Evolutionary conservation across 2,888 invertebrate genomes (phyloP).

Genomic region (Spatulosminthurus flaviceps): DNA sequence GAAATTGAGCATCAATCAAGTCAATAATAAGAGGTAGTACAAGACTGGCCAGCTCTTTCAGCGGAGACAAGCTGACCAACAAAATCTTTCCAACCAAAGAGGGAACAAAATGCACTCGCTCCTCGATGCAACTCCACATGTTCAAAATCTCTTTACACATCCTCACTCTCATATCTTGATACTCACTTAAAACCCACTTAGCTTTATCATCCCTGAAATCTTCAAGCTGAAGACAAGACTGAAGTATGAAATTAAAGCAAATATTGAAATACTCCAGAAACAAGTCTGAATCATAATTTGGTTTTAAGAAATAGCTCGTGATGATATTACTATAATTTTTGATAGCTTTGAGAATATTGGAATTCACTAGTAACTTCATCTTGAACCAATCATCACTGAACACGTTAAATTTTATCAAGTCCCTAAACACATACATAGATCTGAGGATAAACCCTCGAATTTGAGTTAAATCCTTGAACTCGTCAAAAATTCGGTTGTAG

Average conservation of each 20-base stretch:
- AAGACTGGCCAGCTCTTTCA: slow-evolving; percentile 15
- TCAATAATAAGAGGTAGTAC: slow-evolving; percentile 73
- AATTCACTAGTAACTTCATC: slow-evolving; percentile 87
- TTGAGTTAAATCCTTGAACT: slow-evolving; percentile 75
- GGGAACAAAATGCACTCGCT: slow-evolving; percentile 81
- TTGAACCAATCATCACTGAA: slow-evolving; percentile 92
- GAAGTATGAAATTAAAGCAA: slow-evolving; percentile 82
- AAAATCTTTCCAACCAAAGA: slow-evolving; percentile 93
- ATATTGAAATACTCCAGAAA: slow-evolving; percentile 83
- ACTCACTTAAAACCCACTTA: slow-evolving; percentile 79
- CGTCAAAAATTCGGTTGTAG: slow-evolving; percentile 75
- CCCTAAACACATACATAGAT: slow-evolving; percentile 81
- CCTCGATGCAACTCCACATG: slow-evolving; percentile 88
- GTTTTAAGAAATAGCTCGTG: slow-evolving; percentile 39
- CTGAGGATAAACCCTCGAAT: slow-evolving; percentile 83
- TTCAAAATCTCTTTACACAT: slow-evolving; percentile 92
- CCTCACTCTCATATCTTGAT: slow-evolving; percentile 89
- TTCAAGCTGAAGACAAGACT: slow-evolving; percentile 81
- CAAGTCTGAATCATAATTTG: slow-evolving; percentile 65
- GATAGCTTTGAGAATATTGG: slow-evolving; percentile 82
- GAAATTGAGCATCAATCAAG: slow-evolving; percentile 37
- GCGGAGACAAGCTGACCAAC: slow-evolving; percentile 79
- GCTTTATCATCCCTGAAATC: slow-evolving; percentile 82
- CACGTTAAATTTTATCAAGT: slow-evolving; percentile 80
- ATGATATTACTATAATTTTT: slow-evolving; percentile 77